Percentiles rank a stretch among this genome's conserved stretches.
phyloP scores from a whole-genome alignment of 2,888 invertebrate species.

The Isoperla grammatica region DNA sequence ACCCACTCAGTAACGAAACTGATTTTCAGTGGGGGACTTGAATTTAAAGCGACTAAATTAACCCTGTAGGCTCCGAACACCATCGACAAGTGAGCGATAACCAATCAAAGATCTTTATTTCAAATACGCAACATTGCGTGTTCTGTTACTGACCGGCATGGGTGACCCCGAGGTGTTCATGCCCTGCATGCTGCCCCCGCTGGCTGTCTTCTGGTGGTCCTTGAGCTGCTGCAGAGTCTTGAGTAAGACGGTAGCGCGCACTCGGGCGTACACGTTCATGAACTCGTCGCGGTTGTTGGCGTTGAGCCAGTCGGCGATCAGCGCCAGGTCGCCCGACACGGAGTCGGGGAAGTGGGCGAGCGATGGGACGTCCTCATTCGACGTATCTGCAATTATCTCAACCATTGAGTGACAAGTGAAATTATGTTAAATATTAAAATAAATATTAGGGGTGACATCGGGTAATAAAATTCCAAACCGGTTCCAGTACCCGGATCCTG shows the following conservation, averaged over 20 bases:
- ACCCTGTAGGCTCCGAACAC: too few species aligned
- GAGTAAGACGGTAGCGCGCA: conserved; percentile 69
- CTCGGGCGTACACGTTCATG: conserved; percentile 66
- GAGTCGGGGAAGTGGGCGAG: conserved; percentile 65
- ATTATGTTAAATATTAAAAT: too few species aligned
- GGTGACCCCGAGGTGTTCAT: conserved; percentile 46
- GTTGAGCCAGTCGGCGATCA: conserved; percentile 82
- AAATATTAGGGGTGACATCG: too few species aligned
- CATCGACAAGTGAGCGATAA: too few species aligned
- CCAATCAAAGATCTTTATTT: too few species aligned
- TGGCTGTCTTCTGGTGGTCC: conserved; percentile 73
- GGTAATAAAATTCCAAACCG: too few species aligned
- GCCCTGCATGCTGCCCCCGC: conserved; percentile 66
- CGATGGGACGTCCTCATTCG: conserved; percentile 50
- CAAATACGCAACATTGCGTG: too few species aligned
- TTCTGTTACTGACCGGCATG: conserved; percentile 49
- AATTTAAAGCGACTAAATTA: too few species aligned
- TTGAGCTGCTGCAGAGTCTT: conserved; percentile 69
- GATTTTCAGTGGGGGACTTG: too few species aligned
- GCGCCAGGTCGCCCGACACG: conserved; percentile 63
- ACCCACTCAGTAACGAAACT: too few species aligned
- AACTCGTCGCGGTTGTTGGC: conserved; percentile 67
- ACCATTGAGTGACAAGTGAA: too few species aligned
- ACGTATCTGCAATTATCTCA: conserved; percentile 29
- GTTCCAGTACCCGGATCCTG: too few species aligned